These are phyloP conservation scores for Mayetiola destructor DNA, from an alignment of 2,888 invertebrate genomes.

Conservation along the genomic window DNA sequence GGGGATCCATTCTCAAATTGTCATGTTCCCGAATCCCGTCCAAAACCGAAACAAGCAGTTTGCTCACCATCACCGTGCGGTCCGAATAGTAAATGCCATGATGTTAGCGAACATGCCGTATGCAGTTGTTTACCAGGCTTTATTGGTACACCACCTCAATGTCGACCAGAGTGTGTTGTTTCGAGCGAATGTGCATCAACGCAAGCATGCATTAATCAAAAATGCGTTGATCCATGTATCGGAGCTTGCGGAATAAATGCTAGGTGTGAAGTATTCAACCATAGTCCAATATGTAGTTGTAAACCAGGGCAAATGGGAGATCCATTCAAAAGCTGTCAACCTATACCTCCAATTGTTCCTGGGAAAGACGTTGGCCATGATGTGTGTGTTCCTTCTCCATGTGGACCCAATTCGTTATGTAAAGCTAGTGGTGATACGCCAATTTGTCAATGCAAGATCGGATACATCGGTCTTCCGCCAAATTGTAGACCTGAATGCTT, in stretches of 20 bases:
- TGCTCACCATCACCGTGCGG: slow-evolving; percentile 48
- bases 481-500: slow-evolving; percentile 72
- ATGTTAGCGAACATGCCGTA: slow-evolving; percentile 44
- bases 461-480: slow-evolving; percentile 65
- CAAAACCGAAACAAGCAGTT: slow-evolving; percentile 37
- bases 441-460: slow-evolving; percentile 60
- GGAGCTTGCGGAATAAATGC: slow-evolving; percentile 56
- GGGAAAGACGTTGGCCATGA: slow-evolving; percentile 25
- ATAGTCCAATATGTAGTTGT: slow-evolving; percentile 57
- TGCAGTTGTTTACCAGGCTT: slow-evolving; percentile 56
- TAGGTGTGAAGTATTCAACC: slow-evolving; percentile 54
- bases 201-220: slow-evolving; percentile 51
- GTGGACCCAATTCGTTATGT: slow-evolving; percentile 68
- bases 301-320: slow-evolving; percentile 50
- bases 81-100: slow-evolving; percentile 45
- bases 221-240: slow-evolving; percentile 56
- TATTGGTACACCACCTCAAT: slow-evolving; percentile 51
- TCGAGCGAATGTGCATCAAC: slow-evolving; percentile 48
- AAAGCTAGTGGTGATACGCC: slow-evolving; percentile 48
- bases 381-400: slow-evolving; percentile 64
- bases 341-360: slow-evolving; percentile 36
- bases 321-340: slow-evolving; percentile 61
- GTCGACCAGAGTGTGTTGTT: slow-evolving; percentile 52
- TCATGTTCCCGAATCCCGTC: slow-evolving; percentile 34
- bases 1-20: slow-evolving; percentile 56